Conservation (phyloP, 2,113 vertebrate genomes). For the Eonycteris spelaea region DNA sequence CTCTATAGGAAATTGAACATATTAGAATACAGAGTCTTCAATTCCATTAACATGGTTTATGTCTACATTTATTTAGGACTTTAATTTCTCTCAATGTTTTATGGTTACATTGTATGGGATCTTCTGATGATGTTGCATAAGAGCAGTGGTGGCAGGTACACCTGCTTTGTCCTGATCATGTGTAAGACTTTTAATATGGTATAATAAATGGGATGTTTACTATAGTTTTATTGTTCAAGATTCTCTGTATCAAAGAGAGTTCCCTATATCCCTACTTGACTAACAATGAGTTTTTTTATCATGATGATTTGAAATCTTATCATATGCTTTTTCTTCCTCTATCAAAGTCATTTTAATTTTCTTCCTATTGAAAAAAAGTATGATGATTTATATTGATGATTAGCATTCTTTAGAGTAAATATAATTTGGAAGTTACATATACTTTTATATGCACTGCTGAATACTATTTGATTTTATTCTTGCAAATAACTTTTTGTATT, state of each 20-base stretch:
- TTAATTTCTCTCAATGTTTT: not conserved
- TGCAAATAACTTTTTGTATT: not conserved
- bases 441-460: not conserved
- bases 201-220: not conserved
- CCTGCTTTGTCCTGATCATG: not conserved
- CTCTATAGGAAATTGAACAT: not conserved
- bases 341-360: not conserved
- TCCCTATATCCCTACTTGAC: not conserved
- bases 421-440: not conserved
- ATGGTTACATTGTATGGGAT: not conserved
- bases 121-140: not conserved
- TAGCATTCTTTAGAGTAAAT: not conserved
- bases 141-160: not conserved
- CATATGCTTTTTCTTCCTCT: not conserved
- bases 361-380: not conserved
- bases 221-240: not conserved
- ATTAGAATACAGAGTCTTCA: not conserved
- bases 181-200: not conserved
- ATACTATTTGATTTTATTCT: not conserved
- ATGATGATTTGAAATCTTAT: not conserved
- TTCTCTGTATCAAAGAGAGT: not conserved
- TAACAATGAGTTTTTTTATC: not conserved
- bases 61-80: not conserved
- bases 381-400: not conserved
- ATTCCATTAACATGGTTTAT: not conserved